Base-by-base conservation (phyloP, 2,113 vertebrate genomes). In the Oxygymnocypris stewartii region DNA sequence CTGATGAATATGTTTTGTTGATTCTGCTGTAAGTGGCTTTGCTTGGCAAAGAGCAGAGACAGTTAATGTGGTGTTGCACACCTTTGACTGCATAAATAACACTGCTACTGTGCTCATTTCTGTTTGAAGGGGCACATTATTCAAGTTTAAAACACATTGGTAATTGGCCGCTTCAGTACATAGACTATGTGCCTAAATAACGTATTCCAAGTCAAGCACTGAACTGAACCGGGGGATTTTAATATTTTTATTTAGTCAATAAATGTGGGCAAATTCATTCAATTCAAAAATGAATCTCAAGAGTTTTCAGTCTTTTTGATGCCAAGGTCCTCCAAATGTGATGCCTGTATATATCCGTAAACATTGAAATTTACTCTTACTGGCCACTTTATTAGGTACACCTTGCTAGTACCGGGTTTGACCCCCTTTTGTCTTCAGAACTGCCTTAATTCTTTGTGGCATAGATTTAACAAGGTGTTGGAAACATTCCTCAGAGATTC, bases 1-100 rank as follows among this genome's bases (percentile, higher is more conserved):
- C 82, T 57, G 82, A 84, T 84, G 82, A 84, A 84, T 84, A 40
- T 75, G 69, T 75, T 75, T 84, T 84, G 69, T 84, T 84, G 82
- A 74, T 74, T 42, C 69, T 84, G 49, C 67, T 74, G 18, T 42
- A 57, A 42, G 69, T 75, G 82, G 67, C 59, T 75, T 84, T 73
- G 69, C 82, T 84, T 73, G 82, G 82, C 67, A 71, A 71, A 82
- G 63, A 14, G 18, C 63, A 59, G 35, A 54, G 82, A 84, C 82
- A 40, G 69, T 74, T 57, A 74, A 84, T 84, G 82, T 75, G 49
- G 82, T 84, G 18, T 74, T 31, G 67, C 47, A 4, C 69, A 74
- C 82, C 82, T 84, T 84, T 84, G 82, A 57, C 82, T 25, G 44
- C 81, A 51, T 35, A n/a, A 35, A 82, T 54, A 71, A 71, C 63